phyloP scores from a whole-genome alignment of 2,888 invertebrate species.

The Beris chalybata region DNA sequence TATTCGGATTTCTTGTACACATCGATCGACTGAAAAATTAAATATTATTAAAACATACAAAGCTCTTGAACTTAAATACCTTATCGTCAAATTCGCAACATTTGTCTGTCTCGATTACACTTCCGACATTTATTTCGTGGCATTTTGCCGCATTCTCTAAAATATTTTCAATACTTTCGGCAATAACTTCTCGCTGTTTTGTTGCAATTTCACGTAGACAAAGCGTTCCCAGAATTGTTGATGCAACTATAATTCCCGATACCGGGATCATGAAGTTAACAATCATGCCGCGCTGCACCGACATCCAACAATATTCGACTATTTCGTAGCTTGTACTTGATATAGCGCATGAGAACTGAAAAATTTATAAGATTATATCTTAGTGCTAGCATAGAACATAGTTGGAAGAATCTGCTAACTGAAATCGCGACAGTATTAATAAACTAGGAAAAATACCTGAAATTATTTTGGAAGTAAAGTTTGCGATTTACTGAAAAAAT shows the following conservation, averaged over 20 bases:
- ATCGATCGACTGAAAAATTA: constrained; percentile 17
- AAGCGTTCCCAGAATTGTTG: constrained; percentile 63
- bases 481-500: not conserved
- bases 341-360: constrained; percentile 66
- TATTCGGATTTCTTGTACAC: constrained; percentile 35
- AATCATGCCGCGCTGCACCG: constrained; percentile 75
- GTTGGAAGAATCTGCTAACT: not conserved
- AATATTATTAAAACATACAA: not conserved
- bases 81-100: constrained; percentile 40
- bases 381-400: too few relatives aligned
- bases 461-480: not conserved
- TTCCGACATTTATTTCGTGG: constrained; percentile 36
- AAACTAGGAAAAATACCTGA: not conserved
- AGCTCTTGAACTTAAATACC: constrained; percentile 23
- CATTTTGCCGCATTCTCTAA: constrained; percentile 39
- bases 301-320: constrained; percentile 75
- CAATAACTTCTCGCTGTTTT: constrained; percentile 42
- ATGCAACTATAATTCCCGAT: constrained; percentile 67
- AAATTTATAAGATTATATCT: constrained; percentile 36
- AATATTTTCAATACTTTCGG: constrained; percentile 42
- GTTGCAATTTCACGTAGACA: constrained; percentile 56
- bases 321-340: constrained; percentile 73
- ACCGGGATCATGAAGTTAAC: constrained; percentile 75
- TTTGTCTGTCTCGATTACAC: constrained; percentile 38
- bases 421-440: not conserved